phyloP scores from a whole-genome alignment of 1,140 invertebrate genomes.

The Brachionus manjavacas region DNA sequence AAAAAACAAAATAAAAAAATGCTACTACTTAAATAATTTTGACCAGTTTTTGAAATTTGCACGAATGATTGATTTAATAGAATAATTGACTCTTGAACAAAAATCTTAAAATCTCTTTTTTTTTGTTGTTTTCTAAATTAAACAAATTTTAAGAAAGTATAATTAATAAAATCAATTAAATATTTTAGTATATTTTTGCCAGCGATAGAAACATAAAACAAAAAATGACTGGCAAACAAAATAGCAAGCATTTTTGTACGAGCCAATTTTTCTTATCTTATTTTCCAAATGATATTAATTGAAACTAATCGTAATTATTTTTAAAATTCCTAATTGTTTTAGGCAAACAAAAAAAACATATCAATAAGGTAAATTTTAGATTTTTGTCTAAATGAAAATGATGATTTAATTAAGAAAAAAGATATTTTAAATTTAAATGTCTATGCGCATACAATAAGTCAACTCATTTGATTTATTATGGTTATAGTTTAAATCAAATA shows the following conservation, averaged over 20 bases:
- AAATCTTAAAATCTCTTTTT: slow-evolving; percentile 23
- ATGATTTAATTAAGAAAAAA: slow-evolving; percentile 21
- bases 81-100: slow-evolving; percentile 30
- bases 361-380: slow-evolving; percentile 9
- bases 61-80: slow-evolving; percentile 33
- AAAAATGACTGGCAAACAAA: neutral
- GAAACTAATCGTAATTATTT: slow-evolving; percentile 11
- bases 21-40: neutral
- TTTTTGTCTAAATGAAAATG: neutral
- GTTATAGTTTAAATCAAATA: neutral
- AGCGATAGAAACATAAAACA: neutral
- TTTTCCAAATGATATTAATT: slow-evolving; percentile 19
- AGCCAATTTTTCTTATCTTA: neutral
- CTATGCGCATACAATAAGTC: neutral
- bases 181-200: neutral
- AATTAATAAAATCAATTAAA: slow-evolving; percentile 22
- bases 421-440: neutral
- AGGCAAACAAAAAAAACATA: neutral
- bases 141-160: neutral
- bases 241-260: neutral
- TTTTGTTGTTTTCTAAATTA: neutral
- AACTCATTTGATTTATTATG: slow-evolving; percentile 11
- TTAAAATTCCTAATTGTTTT: slow-evolving; percentile 23
- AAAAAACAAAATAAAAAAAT: neutral
- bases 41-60: neutral